These are phyloP conservation scores for Dasyurus viverrinus DNA, from an alignment of 2,113 vertebrate species.

Conservation along the genomic window DNA sequence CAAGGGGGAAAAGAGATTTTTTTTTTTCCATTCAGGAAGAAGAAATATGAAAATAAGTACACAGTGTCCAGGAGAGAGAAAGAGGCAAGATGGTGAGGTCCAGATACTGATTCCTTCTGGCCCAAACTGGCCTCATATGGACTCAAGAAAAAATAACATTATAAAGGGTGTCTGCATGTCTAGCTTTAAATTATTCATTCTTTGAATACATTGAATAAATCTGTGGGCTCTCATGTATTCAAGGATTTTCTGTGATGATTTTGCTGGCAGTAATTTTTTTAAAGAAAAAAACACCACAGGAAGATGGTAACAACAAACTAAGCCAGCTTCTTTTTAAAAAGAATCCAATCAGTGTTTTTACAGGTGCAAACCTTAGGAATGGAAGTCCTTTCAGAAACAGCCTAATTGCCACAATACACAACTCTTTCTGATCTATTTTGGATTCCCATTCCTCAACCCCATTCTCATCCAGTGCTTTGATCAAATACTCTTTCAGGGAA, in stretches of 20 bases:
- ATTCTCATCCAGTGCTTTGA: slow-evolving; percentile 58
- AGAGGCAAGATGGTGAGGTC: not conserved
- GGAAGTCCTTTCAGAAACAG: slow-evolving; percentile 47
- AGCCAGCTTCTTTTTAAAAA: slow-evolving; percentile 58
- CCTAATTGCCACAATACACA: slow-evolving; percentile 60
- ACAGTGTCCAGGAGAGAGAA: slow-evolving; percentile 22
- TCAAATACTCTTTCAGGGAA: slow-evolving; percentile 65
- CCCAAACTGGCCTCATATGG: slow-evolving; percentile 36
- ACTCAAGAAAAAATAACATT: slow-evolving; percentile 18
- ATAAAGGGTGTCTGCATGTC: not conserved
- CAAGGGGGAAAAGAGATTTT: slow-evolving; percentile 55
- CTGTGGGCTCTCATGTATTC: slow-evolving; percentile 62
- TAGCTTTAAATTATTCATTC: slow-evolving; percentile 69
- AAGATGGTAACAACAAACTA: slow-evolving; percentile 69
- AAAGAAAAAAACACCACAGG: slow-evolving; percentile 59
- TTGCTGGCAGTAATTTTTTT: slow-evolving; percentile 54
- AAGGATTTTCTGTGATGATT: slow-evolving; percentile 70
- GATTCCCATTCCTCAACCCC: slow-evolving; percentile 34
- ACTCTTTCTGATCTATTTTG: slow-evolving; percentile 67
- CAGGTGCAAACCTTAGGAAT: not conserved
- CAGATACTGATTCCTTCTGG: slow-evolving; percentile 47
- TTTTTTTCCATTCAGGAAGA: slow-evolving; percentile 59
- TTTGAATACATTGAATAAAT: slow-evolving; percentile 71
- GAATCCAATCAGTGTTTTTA: slow-evolving; percentile 50
- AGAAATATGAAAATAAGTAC: slow-evolving; percentile 70